Evolutionary conservation across 2,797 vertebrate genomes (phyloP).

Genomic region (Podargus strigoides): DNA sequence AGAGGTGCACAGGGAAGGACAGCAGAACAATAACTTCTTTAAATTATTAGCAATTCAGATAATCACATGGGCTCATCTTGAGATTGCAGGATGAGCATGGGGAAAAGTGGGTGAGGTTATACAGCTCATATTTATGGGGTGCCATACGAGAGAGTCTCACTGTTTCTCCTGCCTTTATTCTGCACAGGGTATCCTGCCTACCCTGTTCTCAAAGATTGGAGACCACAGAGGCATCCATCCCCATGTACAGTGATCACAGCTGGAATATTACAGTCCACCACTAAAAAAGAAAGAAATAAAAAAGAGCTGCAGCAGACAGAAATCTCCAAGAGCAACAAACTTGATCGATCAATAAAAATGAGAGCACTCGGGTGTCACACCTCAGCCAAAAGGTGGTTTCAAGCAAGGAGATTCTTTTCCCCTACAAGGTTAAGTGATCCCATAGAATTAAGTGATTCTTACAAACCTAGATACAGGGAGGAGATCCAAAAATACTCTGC

Average conservation of each 20-base stretch:
- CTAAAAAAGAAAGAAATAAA: background rate
- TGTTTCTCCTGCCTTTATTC: background rate
- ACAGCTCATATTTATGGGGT: background rate
- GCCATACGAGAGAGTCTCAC: background rate
- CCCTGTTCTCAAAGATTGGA: too few relatives aligned
- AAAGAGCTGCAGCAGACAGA: background rate
- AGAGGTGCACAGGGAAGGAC: background rate
- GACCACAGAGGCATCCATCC: background rate
- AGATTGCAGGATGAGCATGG: background rate
- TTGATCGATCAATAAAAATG: rapidly evolving
- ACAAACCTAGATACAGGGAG: background rate
- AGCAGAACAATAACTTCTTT: background rate
- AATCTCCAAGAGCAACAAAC: background rate
- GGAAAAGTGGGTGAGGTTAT: background rate
- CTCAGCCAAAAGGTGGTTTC: background rate
- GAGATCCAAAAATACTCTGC: background rate
- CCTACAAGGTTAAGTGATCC: background rate
- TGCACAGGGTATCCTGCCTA: too few relatives aligned
- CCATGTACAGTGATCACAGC: too few relatives aligned
- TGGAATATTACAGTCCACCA: background rate
- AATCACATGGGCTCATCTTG: background rate
- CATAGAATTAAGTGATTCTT: background rate
- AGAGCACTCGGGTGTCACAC: background rate
- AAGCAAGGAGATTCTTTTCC: background rate
- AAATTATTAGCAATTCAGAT: background rate